phyloP scores from a whole-genome alignment of 2,888 invertebrate species.

The Orthosia incerta region DNA sequence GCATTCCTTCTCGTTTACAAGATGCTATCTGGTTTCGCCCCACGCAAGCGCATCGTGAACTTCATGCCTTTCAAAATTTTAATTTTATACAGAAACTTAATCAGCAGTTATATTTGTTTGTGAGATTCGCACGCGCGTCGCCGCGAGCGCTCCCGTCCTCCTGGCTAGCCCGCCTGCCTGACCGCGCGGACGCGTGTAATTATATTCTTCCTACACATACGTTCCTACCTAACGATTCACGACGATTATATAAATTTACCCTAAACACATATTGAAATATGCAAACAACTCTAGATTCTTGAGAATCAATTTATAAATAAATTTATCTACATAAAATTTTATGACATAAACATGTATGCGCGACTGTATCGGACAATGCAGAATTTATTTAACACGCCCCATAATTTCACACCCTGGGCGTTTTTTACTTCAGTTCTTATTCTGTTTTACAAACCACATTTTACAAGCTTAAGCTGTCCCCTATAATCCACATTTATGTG shows the following conservation, averaged over 20 bases:
- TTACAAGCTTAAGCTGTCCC: constrained; percentile 32
- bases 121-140: constrained; percentile 71
- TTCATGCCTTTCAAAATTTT: constrained; percentile 60
- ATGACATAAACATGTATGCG: constrained; percentile 54
- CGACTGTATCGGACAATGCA: constrained; percentile 36
- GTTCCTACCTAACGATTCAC: constrained; percentile 53
- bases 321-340: constrained; percentile 60
- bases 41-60: constrained; percentile 27
- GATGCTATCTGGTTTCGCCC: constrained; percentile 41
- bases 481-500: constrained; percentile 22
- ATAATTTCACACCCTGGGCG: constrained; percentile 56
- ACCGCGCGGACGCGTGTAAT: constrained; percentile 52
- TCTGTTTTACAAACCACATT: constrained; percentile 34
- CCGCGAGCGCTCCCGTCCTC: constrained; percentile 67
- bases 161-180: constrained; percentile 7
- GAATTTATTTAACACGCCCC: constrained; percentile 50
- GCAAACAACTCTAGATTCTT: constrained; percentile 50
- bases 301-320: constrained; percentile 53
- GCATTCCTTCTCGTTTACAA: constrained; percentile 49
- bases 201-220: constrained; percentile 65
- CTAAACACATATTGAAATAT: constrained; percentile 62
- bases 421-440: constrained; percentile 38
- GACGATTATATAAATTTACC: constrained; percentile 68
- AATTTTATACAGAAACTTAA: constrained; percentile 63
- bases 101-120: constrained; percentile 66